phyloP scores from a whole-genome alignment of 2,888 invertebrate genomes.

The Drosophila putrida region DNA sequence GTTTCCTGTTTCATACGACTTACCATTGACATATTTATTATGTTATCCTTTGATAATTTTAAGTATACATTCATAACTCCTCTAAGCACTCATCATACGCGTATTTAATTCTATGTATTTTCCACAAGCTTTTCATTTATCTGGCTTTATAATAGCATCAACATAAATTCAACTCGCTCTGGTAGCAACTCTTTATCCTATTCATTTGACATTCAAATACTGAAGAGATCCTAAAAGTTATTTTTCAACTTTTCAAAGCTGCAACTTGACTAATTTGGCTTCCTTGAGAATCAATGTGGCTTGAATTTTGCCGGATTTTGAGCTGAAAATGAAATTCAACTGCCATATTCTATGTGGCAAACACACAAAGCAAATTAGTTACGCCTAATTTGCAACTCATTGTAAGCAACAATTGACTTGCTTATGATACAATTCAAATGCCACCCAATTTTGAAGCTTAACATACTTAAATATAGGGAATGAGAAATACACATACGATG shows the following conservation, averaged over 20 bases:
- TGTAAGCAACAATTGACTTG: constrained; percentile 65
- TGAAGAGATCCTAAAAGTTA: constrained; percentile 16
- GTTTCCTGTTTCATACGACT: constrained; percentile 13
- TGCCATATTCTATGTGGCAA: no score
- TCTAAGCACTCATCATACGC: neutral
- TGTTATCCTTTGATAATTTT: neutral
- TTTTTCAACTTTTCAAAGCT: constrained; percentile 2
- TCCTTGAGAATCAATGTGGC: constrained; percentile 52
- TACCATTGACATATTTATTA: constrained; percentile 8
- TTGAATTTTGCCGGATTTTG: constrained; percentile 58
- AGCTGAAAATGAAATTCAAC: constrained; percentile 27
- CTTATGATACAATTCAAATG: constrained; percentile 62
- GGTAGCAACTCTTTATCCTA: constrained; percentile 4
- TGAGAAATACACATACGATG: neutral
- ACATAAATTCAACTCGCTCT: constrained; percentile 8
- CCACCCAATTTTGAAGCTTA: constrained; percentile 29
- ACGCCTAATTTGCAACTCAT: constrained; percentile 75
- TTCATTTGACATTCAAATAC: neutral
- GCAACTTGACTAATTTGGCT: constrained; percentile 23
- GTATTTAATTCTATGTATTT: neutral
- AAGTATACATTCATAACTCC: constrained; percentile 1
- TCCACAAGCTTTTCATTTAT: neutral
- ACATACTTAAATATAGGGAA: constrained; percentile 4
- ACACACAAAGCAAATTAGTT: constrained; percentile 70
- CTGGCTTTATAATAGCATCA: constrained; percentile 6